These are phyloP conservation scores for Glossophaga mutica DNA, from an alignment of 2,797 vertebrate genomes.

Conservation along the genomic window DNA sequence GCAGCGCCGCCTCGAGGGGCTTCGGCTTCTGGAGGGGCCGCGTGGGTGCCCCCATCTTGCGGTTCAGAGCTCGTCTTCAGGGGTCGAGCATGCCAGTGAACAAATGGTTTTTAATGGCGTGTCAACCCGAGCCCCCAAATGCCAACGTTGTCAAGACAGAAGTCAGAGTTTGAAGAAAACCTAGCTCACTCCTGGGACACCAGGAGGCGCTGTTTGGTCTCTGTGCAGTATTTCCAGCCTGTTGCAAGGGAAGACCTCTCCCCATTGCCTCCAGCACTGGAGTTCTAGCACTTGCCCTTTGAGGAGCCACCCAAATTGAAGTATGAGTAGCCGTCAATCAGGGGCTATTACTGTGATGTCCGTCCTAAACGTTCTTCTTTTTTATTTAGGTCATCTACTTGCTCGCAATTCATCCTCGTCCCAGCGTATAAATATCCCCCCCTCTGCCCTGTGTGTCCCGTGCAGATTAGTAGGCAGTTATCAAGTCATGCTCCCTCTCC, in stretches of 20 bases:
- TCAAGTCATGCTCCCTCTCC: background rate
- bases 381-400: background rate
- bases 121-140: background rate
- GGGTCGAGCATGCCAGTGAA: background rate
- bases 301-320: background rate
- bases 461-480: background rate
- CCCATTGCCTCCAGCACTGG: background rate
- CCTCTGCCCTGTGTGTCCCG: background rate
- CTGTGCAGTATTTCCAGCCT: background rate
- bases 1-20: fast-evolving
- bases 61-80: background rate
- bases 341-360: background rate
- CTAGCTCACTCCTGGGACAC: background rate
- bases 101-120: background rate
- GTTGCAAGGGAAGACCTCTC: background rate
- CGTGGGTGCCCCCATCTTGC: background rate
- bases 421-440: background rate
- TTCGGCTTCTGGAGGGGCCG: background rate
- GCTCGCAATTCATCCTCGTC: background rate
- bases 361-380: background rate
- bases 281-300: background rate
- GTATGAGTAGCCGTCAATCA: background rate
- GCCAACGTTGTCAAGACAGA: background rate
- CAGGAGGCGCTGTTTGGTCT: background rate
- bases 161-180: background rate